phyloP scores from a whole-genome alignment of 2,797 vertebrate genomes.

The Pipistrellus pipistrellus region DNA sequence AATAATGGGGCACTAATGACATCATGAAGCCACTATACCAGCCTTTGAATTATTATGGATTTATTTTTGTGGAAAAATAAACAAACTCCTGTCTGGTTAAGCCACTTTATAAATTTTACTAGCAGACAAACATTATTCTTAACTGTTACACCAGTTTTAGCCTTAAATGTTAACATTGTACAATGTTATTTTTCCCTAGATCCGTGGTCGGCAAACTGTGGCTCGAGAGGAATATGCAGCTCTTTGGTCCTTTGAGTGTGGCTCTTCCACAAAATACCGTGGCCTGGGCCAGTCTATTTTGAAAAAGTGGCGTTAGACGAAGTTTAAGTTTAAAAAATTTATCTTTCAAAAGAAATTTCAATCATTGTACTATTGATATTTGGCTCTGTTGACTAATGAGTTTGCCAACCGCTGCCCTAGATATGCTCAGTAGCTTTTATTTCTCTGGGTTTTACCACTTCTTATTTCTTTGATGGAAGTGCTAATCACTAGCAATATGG shows the following conservation, averaged over 20 bases:
- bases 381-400: too few relatives aligned
- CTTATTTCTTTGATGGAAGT: conserved; percentile 27
- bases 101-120: background rate
- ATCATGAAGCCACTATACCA: background rate
- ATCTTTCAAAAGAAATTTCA: too few relatives aligned
- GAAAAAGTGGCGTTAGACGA: too few relatives aligned
- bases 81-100: background rate
- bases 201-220: background rate
- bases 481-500: background rate
- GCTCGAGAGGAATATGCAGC: too few relatives aligned
- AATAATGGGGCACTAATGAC: background rate
- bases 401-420: background rate
- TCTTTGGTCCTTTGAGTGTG: too few relatives aligned
- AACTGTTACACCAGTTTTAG: conserved; percentile 40
- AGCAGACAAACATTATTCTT: conserved; percentile 13
- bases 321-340: too few relatives aligned
- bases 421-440: conserved; percentile 42
- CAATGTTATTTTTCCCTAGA: background rate
- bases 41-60: conserved; percentile 11
- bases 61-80: conserved; percentile 55
- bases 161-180: conserved; percentile 30
- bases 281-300: too few relatives aligned
- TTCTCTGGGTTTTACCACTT: conserved; percentile 35
- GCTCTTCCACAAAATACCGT: too few relatives aligned
- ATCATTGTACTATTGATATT: too few relatives aligned